Percentiles rank a stretch among this genome's conserved stretches.
phyloP scores from a whole-genome alignment of 2,888 invertebrate genomes.

The Hirtodrosophila cameraria region DNA sequence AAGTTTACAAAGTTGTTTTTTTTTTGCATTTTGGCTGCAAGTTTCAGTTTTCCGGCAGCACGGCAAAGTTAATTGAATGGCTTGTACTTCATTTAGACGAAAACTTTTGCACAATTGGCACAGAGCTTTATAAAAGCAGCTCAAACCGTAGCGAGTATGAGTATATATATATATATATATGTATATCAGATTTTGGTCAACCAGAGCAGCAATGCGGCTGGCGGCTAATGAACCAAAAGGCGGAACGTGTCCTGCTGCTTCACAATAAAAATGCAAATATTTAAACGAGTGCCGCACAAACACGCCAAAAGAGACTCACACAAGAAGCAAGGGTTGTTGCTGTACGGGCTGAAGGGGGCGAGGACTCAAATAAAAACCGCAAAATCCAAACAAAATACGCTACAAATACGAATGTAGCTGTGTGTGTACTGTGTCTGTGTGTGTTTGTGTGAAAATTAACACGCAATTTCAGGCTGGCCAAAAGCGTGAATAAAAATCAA shows the following conservation, averaged over 20 bases:
- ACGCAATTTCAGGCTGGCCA: slow-evolving; percentile 70
- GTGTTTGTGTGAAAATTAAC: slow-evolving; percentile 76
- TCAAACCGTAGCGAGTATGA: slow-evolving; percentile 1
- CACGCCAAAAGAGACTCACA: slow-evolving; percentile 34
- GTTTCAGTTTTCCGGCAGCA: slow-evolving; percentile 34
- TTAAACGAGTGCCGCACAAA: slow-evolving; percentile 60
- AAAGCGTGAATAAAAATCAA: slow-evolving; percentile 49
- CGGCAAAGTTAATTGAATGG: slow-evolving; percentile 72
- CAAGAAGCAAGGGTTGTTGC: not conserved
- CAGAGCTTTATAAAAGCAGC: slow-evolving; percentile 14
- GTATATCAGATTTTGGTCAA: slow-evolving; percentile 42
- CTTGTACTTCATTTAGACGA: slow-evolving; percentile 66
- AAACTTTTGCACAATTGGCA: slow-evolving; percentile 60
- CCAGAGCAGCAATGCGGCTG: slow-evolving; percentile 41
- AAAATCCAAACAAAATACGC: slow-evolving; percentile 62
- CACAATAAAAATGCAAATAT: slow-evolving; percentile 75
- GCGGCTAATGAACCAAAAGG: slow-evolving; percentile 65
- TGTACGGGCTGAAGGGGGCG: too few species aligned
- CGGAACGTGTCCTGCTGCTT: slow-evolving; percentile 35
- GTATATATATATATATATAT: slow-evolving; percentile 1
- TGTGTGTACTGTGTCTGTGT: slow-evolving; percentile 1
- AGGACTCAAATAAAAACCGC: slow-evolving; percentile 55
- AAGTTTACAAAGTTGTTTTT: slow-evolving; percentile 54
- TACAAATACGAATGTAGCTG: slow-evolving; percentile 41
- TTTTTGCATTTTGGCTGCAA: slow-evolving; percentile 54